Percentiles rank a stretch among this genome's conserved stretches.
Evolutionary conservation across 2,797 vertebrate species (phyloP).

Genomic region (Clarias fuscus): DNA sequence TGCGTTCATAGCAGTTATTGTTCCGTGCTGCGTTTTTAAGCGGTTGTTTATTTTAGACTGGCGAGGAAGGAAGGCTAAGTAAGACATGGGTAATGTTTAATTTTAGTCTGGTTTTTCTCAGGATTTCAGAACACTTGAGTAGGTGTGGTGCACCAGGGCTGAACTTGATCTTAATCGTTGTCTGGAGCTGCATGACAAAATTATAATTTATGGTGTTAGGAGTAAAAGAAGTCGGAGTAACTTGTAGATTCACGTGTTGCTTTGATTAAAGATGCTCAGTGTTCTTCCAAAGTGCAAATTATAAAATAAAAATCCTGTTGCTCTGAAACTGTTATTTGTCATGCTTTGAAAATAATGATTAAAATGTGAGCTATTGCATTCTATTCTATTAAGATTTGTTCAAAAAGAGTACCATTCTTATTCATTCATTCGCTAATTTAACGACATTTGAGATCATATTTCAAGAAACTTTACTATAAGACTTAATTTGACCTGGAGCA

Average conservation of each 20-base stretch:
- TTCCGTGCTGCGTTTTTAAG: conserved; percentile 52
- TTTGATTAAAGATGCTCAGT: neutral
- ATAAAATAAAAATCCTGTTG: neutral
- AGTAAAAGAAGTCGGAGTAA: neutral
- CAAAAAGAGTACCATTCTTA: neutral
- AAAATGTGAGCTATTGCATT: no score
- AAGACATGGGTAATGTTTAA: conserved; percentile 68
- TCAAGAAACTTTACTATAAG: neutral
- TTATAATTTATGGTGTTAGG: neutral
- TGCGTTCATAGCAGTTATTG: conserved; percentile 46
- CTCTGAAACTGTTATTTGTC: neutral
- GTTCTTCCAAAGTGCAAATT: no score
- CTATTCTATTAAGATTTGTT: neutral
- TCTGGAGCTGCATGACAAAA: conserved; percentile 23
- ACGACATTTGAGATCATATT: neutral
- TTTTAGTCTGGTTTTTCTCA: conserved; percentile 69
- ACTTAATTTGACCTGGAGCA: conserved; percentile 17
- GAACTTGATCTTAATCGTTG: conserved; percentile 68
- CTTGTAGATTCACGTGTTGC: neutral
- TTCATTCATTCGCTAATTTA: neutral
- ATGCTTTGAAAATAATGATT: neutral
- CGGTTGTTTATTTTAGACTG: conserved; percentile 60
- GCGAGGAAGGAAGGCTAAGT: conserved; percentile 60
- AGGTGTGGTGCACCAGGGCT: conserved; percentile 64
- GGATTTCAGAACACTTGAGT: conserved; percentile 55